Evolutionary conservation across 1,140 invertebrate species (phyloP), one percentile per base, ranked within the genome.

Genomic region (Halesus radiatus): DNA sequence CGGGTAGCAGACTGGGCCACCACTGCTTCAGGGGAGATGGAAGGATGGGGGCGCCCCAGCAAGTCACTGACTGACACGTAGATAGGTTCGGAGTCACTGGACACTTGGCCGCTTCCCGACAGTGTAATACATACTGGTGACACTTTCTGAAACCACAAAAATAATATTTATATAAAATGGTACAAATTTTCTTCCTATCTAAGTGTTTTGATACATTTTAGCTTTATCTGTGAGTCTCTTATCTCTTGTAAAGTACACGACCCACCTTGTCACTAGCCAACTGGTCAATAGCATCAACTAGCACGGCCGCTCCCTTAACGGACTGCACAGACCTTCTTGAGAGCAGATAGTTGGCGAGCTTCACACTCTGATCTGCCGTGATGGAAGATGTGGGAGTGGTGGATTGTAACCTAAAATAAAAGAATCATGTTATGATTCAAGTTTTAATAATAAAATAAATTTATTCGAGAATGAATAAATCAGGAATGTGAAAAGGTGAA

Each of bases 301-400:
- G 90, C 76, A 94, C 91, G 54, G 93, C 93, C 13, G 94, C 95
- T 37, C 96, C 96, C 86, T 96, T 96, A 0, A 94, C 89, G 26
- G 95, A 93, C 86, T 96, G 96, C 3, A 98, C 97, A 68, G 96
- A 96, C 84, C 94, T 93, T 45, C 98, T 92, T n/a, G 94, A 96
- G 53, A 98, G 88, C 83, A 99, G 93, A 90, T 99, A 99, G 86
- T 96, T 96, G 16, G 94, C 93, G 84, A 99, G 95, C 90, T 99
- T 99, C 8, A 96, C 92, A 20, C 93, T 93, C 89, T 98, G 97
- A 20, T 94, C 93, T 84, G 93, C 89, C 23, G 90, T 92, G 37
- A 97, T 86, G 15, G 95, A 93, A 26, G 93, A 92, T 79, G 93
- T 91, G 26, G 88, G 18, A 37, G 16, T 58, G 3, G 23, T 37